Evolutionary conservation across 2,797 vertebrate genomes (phyloP), one percentile per base, ranked within the genome.

Genomic region (Meriones psammophilus): DNA sequence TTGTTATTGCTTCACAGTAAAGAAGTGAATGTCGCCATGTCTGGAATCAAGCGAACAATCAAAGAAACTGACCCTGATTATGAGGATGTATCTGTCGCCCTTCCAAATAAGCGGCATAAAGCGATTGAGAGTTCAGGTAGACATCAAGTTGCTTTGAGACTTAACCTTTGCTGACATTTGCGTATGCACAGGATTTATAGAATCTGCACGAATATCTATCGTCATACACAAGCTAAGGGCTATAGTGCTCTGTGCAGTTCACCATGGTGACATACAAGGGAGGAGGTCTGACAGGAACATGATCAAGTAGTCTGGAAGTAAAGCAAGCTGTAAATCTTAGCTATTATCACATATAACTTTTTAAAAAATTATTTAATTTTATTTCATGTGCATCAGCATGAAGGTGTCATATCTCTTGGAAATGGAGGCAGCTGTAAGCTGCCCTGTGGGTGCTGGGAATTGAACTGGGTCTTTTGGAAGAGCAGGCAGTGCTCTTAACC

Each of bases 1-100:
- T 89, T 69, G 42, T 95, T 90, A 91, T 91, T 94, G 28, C n/a
- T 87, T 96, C 28, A 87, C 84, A 93, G 97, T 39, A 79, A 93
- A 90, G 36, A 54, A 88, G 81, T 9, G n/a, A 91, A 58, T 94
- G 85, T 96, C 88, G 97, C 96, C 97, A 99, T 99, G 99, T 99
- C 99, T 36, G 99, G 99, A 92, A 97, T 99, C 95, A 99, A 99
- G 98, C 98, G 99, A 97, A 99, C 99, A 95, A 98, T 99, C n/a
- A 99, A 99, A 42, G 99, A 99, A 97, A 99, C 99, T 56, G 99
- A 99, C 97, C 99, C 99, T 0, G 99, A 99, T 97, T 99, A 99
- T 91, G 99, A 99, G 92, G 99, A 99, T 64, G 98, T 99, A 91
- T 98, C 99, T 1, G 76, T 99, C 95, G 95, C 99, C 0, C 99